A percentile compares a stretch with the other conserved stretches of the same genome.
phyloP scores from a whole-genome alignment of 53 echinoderm and acorn worm species.

The Echinarachnius parma region DNA sequence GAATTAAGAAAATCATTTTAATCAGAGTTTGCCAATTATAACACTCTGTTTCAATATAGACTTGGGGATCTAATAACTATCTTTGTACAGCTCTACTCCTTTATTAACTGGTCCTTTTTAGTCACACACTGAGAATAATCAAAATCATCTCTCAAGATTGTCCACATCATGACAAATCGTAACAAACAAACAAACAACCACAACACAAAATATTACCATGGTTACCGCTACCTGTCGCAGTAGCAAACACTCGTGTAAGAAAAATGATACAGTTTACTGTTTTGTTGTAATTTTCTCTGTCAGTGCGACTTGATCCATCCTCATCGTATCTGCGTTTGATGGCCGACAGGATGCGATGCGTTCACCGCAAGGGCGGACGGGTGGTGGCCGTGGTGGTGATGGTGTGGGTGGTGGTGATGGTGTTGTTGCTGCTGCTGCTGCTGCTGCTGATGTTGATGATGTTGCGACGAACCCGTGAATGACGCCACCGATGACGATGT shows the following conservation, averaged over 20 bases:
- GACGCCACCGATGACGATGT: slow-evolving; percentile 4
- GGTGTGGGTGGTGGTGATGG: slow-evolving; percentile 26
- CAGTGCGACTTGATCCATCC: background rate
- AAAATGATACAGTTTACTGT: slow-evolving; percentile 9
- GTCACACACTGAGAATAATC: too few relatives aligned
- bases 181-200: too few relatives aligned
- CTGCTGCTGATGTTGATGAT: slow-evolving; percentile 13
- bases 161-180: too few relatives aligned
- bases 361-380: slow-evolving; percentile 8
- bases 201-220: background rate
- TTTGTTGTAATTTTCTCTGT: background rate
- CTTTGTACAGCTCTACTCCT: too few relatives aligned
- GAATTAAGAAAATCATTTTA: too few relatives aligned
- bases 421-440: slow-evolving; percentile 16
- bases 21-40: too few relatives aligned
- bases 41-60: too few relatives aligned
- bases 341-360: slow-evolving; percentile 17
- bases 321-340: slow-evolving; percentile 42
- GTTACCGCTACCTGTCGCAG: background rate
- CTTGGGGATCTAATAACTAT: too few relatives aligned
- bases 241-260: background rate
- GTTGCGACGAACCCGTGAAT: background rate
- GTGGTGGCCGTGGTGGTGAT: slow-evolving; percentile 29
- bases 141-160: too few relatives aligned
- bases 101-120: too few relatives aligned